These are phyloP conservation scores for Tetranychus cinnabarinus DNA, from an alignment of 1,140 invertebrate genomes.

Conservation along the genomic window DNA sequence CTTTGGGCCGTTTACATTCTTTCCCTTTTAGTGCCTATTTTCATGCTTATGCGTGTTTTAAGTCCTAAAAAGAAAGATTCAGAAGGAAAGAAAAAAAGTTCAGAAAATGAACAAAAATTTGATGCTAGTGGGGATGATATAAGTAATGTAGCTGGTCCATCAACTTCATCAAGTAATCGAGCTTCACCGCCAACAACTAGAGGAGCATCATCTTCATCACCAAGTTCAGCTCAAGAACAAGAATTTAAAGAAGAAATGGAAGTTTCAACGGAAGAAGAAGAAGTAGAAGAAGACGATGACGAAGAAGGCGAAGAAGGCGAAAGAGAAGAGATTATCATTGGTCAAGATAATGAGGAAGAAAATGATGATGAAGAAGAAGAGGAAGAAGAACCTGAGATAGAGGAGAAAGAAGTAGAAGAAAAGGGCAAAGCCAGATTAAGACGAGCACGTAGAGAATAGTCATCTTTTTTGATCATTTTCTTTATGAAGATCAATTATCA, in stretches of 20 bases:
- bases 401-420: constrained; percentile 6
- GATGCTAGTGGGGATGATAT: neutral
- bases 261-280: constrained; percentile 20
- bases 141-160: neutral
- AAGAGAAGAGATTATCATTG: neutral
- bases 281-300: constrained; percentile 16
- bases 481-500: too few relatives aligned
- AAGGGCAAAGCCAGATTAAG: neutral
- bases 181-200: constrained; percentile 1
- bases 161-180: neutral
- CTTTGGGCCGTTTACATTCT: constrained; percentile 66
- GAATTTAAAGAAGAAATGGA: neutral
- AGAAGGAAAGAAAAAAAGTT: constrained; percentile 25
- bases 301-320: constrained; percentile 8
- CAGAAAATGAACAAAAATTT: constrained; percentile 4
- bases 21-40: constrained; percentile 45
- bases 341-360: constrained; percentile 22
- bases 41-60: constrained; percentile 35
- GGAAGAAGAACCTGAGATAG: constrained; percentile 15
- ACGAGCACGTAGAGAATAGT: neutral
- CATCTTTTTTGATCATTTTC: neutral
- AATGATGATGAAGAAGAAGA: constrained; percentile 16
- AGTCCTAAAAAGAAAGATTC: constrained; percentile 31
- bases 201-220: constrained; percentile 15
- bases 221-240: neutral